Percentiles rank a stretch among this genome's conserved stretches.
Evolutionary conservation across 2,113 vertebrate species (phyloP).

Genomic region (Mellivora capensis): DNA sequence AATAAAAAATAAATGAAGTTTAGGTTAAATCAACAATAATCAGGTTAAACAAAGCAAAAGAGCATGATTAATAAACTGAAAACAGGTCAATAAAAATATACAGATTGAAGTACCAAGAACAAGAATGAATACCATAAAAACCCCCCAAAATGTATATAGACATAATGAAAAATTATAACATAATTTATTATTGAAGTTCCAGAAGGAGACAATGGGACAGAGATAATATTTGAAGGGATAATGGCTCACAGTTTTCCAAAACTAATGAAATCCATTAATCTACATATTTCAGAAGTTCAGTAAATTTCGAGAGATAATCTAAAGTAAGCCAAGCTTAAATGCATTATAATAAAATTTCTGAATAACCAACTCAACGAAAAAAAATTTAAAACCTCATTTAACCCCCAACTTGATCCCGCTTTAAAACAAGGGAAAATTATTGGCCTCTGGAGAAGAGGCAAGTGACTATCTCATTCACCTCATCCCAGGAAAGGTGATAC

Average conservation of each 20-base stretch:
- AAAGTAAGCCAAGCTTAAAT: not conserved
- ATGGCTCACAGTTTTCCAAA: not conserved
- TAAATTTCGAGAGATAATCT: not conserved
- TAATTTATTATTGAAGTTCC: not conserved
- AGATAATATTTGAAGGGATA: not conserved
- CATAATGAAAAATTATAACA: not conserved
- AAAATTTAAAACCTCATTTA: not conserved
- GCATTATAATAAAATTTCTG: not conserved
- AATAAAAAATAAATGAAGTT: not conserved
- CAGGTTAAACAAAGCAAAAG: not conserved
- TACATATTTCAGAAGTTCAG: not conserved
- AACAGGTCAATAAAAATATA: not conserved
- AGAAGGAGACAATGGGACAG: not conserved
- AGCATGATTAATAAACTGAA: not conserved
- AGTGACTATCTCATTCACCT: not conserved
- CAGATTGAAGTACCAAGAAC: not conserved
- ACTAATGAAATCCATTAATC: not conserved
- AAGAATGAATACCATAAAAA: not conserved
- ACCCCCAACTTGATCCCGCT: not conserved
- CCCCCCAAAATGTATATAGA: too few species aligned
- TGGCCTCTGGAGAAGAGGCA: not conserved
- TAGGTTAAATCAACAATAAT: not conserved
- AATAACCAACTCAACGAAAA: not conserved
- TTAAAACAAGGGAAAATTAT: not conserved
- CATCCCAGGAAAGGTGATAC: not conserved